These are phyloP conservation scores for Aspidapion aeneum DNA, from an alignment of 2,888 invertebrate species.

Conservation along the genomic window DNA sequence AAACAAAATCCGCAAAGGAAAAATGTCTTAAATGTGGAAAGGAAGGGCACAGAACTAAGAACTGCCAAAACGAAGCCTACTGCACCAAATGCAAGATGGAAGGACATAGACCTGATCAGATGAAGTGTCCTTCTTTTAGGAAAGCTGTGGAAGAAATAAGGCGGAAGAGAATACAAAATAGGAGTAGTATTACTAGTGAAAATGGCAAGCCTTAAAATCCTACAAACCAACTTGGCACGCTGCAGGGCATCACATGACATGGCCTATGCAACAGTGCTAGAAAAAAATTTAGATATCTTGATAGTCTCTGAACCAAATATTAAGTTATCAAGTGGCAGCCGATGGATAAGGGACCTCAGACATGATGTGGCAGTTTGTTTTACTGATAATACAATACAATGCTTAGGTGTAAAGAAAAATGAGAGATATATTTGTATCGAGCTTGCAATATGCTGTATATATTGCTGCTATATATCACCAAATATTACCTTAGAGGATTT, in stretches of 20 bases:
- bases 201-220: neutral
- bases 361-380: neutral
- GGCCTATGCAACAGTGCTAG: neutral
- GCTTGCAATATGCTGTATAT: neutral
- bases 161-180: neutral
- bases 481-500: constrained; percentile 4
- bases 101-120: constrained; percentile 8
- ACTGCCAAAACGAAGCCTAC: constrained; percentile 7
- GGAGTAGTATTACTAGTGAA: constrained; percentile 6
- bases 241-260: constrained; percentile 7
- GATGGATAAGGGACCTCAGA: neutral
- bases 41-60: constrained; percentile 5
- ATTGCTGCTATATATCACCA: constrained; percentile 14
- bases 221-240: constrained; percentile 4
- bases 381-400: neutral
- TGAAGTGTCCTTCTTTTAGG: constrained; percentile 3
- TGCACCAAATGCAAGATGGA: constrained; percentile 7
- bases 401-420: neutral
- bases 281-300: constrained; percentile 6
- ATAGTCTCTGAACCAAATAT: constrained; percentile 12
- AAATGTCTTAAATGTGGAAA: constrained; percentile 15
- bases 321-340: neutral
- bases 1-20: neutral
- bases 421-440: neutral
- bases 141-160: neutral